These are phyloP conservation scores for Nephrotoma appendiculata DNA, from an alignment of 2,888 invertebrate species.

Conservation along the genomic window DNA sequence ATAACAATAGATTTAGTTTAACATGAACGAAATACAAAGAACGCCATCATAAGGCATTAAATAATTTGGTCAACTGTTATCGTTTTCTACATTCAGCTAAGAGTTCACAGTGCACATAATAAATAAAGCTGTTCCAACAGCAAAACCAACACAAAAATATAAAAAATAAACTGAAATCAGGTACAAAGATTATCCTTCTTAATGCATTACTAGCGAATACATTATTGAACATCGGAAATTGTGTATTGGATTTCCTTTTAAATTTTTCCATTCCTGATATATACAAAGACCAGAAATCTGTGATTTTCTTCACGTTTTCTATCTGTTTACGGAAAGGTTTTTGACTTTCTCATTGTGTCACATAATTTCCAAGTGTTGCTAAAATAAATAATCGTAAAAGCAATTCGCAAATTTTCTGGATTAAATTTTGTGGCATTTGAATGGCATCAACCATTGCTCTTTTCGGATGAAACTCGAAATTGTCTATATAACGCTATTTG, in stretches of 20 bases:
- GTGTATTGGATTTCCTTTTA: neutral
- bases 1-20: neutral
- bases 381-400: too few species aligned
- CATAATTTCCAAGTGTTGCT: too few species aligned
- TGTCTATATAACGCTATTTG: too few species aligned
- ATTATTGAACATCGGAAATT: neutral
- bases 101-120: neutral
- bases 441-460: too few species aligned
- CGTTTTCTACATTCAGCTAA: neutral
- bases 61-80: neutral
- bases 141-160: neutral
- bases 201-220: neutral
- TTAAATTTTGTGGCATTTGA: too few species aligned
- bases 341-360: too few species aligned
- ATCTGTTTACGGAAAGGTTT: too few species aligned
- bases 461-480: too few species aligned
- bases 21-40: neutral
- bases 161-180: neutral
- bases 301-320: neutral
- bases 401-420: too few species aligned
- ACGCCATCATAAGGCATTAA: neutral
- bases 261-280: neutral
- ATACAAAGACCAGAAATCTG: neutral
- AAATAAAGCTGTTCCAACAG: neutral
- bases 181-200: neutral